These are phyloP conservation scores for Yponomeuta sedellus DNA, from an alignment of 2,888 invertebrate species.

Conservation along the genomic window DNA sequence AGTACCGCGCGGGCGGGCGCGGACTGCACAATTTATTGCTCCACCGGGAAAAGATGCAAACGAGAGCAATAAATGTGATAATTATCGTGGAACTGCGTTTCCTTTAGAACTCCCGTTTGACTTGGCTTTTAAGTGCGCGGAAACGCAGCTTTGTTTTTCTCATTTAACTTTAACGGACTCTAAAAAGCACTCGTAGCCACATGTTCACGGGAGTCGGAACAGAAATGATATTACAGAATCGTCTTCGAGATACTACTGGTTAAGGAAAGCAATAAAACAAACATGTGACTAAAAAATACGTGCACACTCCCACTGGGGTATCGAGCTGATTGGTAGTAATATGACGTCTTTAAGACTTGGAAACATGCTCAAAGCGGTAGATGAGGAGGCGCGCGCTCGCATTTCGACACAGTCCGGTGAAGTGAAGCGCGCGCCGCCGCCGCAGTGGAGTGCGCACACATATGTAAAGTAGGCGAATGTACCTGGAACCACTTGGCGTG, in stretches of 20 bases:
- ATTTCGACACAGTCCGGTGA: too few relatives aligned
- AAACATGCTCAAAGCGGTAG: neutral
- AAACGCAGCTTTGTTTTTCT: conserved; percentile 56
- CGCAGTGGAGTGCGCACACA: conserved; percentile 56
- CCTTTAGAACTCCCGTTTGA: conserved; percentile 38
- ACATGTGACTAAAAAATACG: conserved; percentile 72
- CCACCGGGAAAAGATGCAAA: conserved; percentile 26
- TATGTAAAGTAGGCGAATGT: conserved; percentile 68
- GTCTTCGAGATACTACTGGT: conserved; percentile 23
- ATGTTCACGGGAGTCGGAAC: conserved; percentile 60
- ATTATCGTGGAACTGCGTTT: conserved; percentile 54
- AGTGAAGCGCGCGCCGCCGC: too few relatives aligned
- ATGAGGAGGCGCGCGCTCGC: neutral
- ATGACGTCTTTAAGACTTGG: neutral
- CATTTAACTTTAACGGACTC: conserved; percentile 14
- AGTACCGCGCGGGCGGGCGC: conserved; percentile 13
- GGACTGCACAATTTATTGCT: conserved; percentile 32
- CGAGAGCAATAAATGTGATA: conserved; percentile 45
- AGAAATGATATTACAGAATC: conserved; percentile 16
- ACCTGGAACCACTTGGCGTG: conserved; percentile 99
- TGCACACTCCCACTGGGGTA: conserved; percentile 50
- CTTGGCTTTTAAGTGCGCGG: conserved; percentile 52
- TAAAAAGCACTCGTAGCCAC: conserved; percentile 66
- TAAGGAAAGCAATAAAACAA: conserved; percentile 50
- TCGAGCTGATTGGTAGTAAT: neutral